Conservation (phyloP, 2,888 invertebrate genomes). For the Didymodactylos carnosus region DNA sequence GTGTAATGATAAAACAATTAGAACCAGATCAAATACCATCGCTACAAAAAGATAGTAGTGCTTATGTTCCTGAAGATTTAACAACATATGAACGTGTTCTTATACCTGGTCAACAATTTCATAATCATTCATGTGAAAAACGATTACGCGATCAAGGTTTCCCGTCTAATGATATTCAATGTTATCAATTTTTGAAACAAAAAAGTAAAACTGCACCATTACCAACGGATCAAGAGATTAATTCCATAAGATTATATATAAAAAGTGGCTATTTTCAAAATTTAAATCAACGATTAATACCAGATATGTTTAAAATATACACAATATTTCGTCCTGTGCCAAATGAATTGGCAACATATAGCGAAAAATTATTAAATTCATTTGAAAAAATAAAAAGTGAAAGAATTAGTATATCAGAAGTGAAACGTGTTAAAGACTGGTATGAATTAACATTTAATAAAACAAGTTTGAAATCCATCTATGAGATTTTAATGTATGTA, state of each 20-base stretch:
- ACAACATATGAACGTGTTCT: background rate
- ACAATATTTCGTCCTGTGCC: background rate
- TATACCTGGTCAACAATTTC: background rate
- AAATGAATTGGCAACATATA: no score
- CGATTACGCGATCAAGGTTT: background rate
- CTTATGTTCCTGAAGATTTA: no score
- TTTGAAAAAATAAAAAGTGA: background rate
- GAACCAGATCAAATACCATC: background rate
- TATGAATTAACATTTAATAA: background rate
- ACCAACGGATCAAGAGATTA: background rate
- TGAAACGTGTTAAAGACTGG: background rate
- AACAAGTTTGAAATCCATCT: background rate
- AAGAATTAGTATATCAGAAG: background rate
- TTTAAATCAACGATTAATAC: background rate
- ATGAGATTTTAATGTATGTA: no score
- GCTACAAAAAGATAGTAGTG: background rate
- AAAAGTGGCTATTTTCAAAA: background rate
- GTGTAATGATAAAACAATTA: background rate
- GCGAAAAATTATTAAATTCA: background rate
- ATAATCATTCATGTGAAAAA: background rate
- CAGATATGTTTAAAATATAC: background rate
- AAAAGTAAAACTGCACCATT: background rate
- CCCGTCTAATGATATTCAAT: background rate
- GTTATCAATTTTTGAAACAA: background rate
- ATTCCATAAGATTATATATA: background rate